Evolutionary conservation across 1,140 invertebrate species (phyloP).

Genomic region (Euschistus heros): DNA sequence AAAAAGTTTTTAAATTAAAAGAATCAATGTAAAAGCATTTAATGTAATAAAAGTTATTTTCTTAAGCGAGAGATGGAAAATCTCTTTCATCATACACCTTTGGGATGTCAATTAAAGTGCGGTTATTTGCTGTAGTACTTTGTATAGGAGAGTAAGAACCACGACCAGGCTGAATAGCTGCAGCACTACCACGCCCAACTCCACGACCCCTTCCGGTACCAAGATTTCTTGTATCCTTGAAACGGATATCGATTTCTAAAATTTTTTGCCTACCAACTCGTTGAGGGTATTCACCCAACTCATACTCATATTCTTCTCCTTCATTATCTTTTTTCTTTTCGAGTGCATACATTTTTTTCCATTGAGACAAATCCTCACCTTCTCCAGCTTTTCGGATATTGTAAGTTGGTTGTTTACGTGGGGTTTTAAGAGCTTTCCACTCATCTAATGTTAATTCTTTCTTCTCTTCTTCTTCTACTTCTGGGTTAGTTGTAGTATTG

Average conservation of each 20-base stretch:
- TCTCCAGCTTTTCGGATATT: conserved; percentile 85
- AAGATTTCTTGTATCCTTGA: conserved; percentile 52
- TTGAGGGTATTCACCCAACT: conserved; percentile 16
- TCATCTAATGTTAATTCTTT: conserved; percentile 58
- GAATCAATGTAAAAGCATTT: neutral
- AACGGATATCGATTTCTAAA: conserved; percentile 79
- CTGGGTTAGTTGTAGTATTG: neutral
- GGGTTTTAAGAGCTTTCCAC: conserved; percentile 68
- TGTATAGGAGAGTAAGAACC: neutral
- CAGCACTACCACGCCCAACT: conserved; percentile 33
- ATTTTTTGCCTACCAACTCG: conserved; percentile 47
- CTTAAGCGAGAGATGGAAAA: conserved; percentile 12
- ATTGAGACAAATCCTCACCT: conserved; percentile 77
- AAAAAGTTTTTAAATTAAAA: neutral
- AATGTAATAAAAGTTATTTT: neutral
- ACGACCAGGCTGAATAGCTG: neutral
- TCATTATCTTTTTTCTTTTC: conserved; percentile 59
- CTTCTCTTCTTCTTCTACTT: conserved; percentile 41
- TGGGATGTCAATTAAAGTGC: neutral
- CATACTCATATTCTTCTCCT: conserved; percentile 16
- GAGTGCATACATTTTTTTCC: conserved; percentile 81
- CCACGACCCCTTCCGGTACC: conserved; percentile 34
- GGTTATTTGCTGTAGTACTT: too few species aligned
- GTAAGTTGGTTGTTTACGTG: conserved; percentile 62
- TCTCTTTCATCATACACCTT: conserved; percentile 17